phyloP scores from a whole-genome alignment of 2,113 vertebrate species.

The Danionella cerebrum region DNA sequence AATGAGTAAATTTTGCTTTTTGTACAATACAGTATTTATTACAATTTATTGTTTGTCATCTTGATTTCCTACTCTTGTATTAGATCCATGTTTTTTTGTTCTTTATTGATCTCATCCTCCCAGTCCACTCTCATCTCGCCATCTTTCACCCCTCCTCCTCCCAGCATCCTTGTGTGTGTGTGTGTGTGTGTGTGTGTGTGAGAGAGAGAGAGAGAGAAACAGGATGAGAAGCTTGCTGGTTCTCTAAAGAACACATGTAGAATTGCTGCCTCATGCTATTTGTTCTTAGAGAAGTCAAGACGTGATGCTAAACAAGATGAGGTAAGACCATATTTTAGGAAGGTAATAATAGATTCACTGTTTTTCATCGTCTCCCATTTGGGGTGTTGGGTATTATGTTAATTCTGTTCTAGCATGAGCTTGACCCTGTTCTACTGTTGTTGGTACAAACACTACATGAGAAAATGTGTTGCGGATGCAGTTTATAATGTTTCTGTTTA shows the following conservation, averaged over 20 bases:
- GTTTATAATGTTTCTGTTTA: too few species aligned
- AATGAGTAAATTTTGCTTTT: too few species aligned
- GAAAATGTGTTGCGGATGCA: not conserved
- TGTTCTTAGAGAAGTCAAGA: conserved; percentile 50
- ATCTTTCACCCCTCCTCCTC: conserved; percentile 22
- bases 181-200: conserved; percentile 2
- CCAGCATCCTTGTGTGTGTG: conserved; percentile 27
- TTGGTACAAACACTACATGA: conserved; percentile 18
- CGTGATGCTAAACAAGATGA: conserved; percentile 44
- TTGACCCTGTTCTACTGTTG: conserved; percentile 21
- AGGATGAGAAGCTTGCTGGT: not conserved
- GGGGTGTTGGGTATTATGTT: not conserved
- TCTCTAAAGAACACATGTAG: not conserved
- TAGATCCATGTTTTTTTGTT: conserved; percentile 31
- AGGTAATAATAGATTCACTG: not conserved
- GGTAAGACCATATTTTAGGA: conserved; percentile 52
- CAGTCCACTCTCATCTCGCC: conserved; percentile 31
- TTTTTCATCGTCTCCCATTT: not conserved
- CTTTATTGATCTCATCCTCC: conserved; percentile 48
- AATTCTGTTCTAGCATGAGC: conserved; percentile 25
- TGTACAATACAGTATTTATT: not conserved
- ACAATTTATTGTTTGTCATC: not conserved
- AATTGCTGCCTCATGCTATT: conserved; percentile 23
- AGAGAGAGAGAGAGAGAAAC: not conserved
- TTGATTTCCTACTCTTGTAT: conserved; percentile 1